Conservation (phyloP, 2,113 vertebrate species). For the Poeciliopsis retropinna region DNA sequence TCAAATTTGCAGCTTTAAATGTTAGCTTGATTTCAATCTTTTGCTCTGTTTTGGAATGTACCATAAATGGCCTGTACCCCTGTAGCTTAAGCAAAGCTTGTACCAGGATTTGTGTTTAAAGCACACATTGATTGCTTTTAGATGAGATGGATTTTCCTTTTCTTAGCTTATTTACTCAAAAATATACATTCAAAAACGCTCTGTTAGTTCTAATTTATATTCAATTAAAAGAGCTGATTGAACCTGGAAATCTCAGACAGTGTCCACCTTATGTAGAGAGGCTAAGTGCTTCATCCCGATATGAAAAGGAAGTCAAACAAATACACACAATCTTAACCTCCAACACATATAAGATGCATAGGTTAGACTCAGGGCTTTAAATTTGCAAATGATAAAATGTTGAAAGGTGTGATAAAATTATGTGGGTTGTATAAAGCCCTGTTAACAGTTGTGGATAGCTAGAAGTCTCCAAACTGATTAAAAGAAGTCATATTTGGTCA, state of each 20-base stretch:
- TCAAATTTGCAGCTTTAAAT: no score
- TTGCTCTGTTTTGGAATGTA: not conserved
- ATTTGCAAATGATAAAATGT: not conserved
- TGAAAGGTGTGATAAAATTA: not conserved
- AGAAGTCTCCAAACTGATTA: not conserved
- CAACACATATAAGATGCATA: not conserved
- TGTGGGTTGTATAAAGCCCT: no score
- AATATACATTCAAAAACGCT: not conserved
- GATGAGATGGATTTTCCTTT: not conserved
- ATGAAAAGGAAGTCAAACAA: not conserved
- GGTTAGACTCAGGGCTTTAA: not conserved
- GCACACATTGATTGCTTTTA: not conserved
- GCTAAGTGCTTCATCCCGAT: not conserved
- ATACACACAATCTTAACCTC: not conserved
- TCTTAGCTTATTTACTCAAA: no score
- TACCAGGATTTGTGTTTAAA: not conserved
- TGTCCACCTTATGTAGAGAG: not conserved
- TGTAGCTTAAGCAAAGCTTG: not conserved
- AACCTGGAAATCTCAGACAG: no score
- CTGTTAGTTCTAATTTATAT: slow-evolving; percentile 23
- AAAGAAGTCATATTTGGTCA: no score
- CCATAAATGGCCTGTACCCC: not conserved
- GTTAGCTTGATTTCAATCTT: not conserved
- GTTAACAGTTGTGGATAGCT: not conserved
- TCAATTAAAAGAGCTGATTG: slow-evolving; percentile 48